Conservation (phyloP, 1,140 invertebrate genomes). For the Drosophila malerkotliana region DNA sequence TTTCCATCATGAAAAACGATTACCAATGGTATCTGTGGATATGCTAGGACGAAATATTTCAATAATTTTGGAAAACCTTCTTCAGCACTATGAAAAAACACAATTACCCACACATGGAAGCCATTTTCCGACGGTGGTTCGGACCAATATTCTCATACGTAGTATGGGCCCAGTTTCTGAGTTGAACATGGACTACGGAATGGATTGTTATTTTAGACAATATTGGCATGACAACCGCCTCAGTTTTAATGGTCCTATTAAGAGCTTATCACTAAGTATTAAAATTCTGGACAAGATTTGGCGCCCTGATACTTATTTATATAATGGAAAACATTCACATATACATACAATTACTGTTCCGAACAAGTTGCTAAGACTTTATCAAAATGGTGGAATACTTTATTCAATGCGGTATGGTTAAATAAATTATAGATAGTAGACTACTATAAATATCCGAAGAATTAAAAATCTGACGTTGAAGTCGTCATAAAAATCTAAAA, state of each 20-base stretch:
- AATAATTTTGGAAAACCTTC: constrained; percentile 91
- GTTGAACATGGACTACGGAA: constrained; percentile 98
- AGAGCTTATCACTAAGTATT: constrained; percentile 92
- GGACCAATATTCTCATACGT: constrained; percentile 95
- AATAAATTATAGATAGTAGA: no score
- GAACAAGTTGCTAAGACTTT: constrained; percentile 95
- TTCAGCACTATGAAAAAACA: constrained; percentile 95
- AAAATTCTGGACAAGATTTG: constrained; percentile 97
- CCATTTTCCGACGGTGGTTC: constrained; percentile 91
- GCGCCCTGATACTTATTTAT: constrained; percentile 98
- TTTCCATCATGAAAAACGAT: no score
- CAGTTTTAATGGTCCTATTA: constrained; percentile 92
- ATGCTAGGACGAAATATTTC: constrained; percentile 92
- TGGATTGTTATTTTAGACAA: constrained; percentile 98
- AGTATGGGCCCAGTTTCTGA: constrained; percentile 98
- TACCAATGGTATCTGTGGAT: constrained; percentile 85
- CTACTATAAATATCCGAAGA: no score
- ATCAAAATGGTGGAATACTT: constrained; percentile 94
- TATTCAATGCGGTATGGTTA: constrained; percentile 94
- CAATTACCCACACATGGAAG: constrained; percentile 93
- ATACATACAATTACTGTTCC: constrained; percentile 98
- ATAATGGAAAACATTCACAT: constrained; percentile 95
- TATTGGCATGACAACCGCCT: constrained; percentile 93
- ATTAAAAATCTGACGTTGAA: no score
- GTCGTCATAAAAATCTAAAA: no score